Percentiles rank a stretch among this genome's conserved stretches.
These are phyloP conservation scores for Hypotaenidia philippensis DNA, from an alignment of 2,797 vertebrate species.

Conservation along the genomic window DNA sequence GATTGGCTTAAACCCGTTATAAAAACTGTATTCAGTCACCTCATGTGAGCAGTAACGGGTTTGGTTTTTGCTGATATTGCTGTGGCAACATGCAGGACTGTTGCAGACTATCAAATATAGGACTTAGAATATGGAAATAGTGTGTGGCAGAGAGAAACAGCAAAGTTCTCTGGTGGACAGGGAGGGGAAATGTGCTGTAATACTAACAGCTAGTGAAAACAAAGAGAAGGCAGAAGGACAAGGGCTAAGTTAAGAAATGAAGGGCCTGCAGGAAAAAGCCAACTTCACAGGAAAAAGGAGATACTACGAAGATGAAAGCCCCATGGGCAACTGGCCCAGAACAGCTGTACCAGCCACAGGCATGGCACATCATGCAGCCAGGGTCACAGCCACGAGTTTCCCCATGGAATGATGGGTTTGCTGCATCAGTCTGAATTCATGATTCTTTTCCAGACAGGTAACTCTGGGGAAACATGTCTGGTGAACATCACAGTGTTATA, in stretches of 20 bases:
- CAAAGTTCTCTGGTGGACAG: not conserved
- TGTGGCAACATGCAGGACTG: not conserved
- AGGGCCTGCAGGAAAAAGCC: not conserved
- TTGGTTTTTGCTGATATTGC: not conserved
- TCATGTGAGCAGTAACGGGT: not conserved
- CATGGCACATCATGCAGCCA: accelerated
- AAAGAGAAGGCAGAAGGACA: not conserved
- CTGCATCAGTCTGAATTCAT: not conserved
- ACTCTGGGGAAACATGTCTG: not conserved
- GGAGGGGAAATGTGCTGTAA: not conserved
- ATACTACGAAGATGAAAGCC: not conserved
- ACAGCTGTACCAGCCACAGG: not conserved
- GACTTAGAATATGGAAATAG: not conserved
- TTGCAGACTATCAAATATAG: not conserved
- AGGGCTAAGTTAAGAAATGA: not conserved
- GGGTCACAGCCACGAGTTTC: not conserved
- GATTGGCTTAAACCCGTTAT: not conserved
- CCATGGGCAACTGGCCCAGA: not conserved
- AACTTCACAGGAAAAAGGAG: not conserved
- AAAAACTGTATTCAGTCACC: not conserved
- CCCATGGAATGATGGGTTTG: not conserved
- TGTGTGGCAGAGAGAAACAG: not conserved
- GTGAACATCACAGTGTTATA: not conserved
- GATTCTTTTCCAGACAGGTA: not conserved
- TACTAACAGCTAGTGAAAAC: not conserved